phyloP scores from a whole-genome alignment of 1,140 invertebrate genomes.

The Lethrus apterus region DNA sequence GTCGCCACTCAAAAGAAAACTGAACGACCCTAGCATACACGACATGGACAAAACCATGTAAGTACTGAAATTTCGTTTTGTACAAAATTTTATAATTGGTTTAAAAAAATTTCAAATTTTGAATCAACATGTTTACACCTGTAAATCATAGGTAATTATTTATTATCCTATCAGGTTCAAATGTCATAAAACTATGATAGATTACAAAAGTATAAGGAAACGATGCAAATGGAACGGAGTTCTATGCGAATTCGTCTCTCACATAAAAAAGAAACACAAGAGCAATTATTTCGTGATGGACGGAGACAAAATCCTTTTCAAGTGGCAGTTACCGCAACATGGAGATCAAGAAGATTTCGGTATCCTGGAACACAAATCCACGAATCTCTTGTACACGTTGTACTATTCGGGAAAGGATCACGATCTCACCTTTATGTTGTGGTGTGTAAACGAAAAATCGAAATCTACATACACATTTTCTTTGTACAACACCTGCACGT shows the following conservation, averaged over 20 bases:
- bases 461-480: too few relatives aligned
- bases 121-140: neutral
- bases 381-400: neutral
- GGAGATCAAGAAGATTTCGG: conserved; percentile 5
- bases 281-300: neutral
- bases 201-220: neutral
- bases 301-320: neutral
- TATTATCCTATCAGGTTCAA: conserved; percentile 5
- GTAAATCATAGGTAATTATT: neutral
- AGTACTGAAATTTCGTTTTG: too few relatives aligned
- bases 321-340: conserved; percentile 6
- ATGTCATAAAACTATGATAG: conserved; percentile 4
- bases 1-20: too few relatives aligned
- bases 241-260: neutral
- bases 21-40: too few relatives aligned
- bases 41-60: too few relatives aligned
- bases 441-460: too few relatives aligned
- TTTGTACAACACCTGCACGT: too few relatives aligned
- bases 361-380: neutral
- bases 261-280: neutral
- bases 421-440: neutral
- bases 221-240: conserved; percentile 1
- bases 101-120: too few relatives aligned
- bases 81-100: too few relatives aligned
- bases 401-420: neutral